A percentile compares a stretch with the other conserved stretches of the same genome.
Evolutionary conservation across 2,888 invertebrate genomes (phyloP).

Genomic region (Limnephilus marmoratus): DNA sequence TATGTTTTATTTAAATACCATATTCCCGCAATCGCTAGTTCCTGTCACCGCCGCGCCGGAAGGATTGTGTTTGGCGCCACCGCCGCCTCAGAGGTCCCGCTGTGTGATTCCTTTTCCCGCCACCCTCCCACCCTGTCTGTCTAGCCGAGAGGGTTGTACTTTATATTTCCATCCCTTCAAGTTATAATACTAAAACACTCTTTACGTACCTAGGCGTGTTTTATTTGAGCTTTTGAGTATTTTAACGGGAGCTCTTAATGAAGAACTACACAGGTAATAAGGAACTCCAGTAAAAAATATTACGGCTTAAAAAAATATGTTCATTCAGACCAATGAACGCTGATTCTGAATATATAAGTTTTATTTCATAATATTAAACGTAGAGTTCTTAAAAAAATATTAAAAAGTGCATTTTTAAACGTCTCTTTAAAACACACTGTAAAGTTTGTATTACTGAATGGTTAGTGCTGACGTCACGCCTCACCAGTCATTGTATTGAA

Average conservation of each 20-base stretch:
- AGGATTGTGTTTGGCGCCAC: not conserved
- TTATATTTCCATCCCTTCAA: not conserved
- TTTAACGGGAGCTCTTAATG: not conserved
- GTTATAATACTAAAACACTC: not conserved
- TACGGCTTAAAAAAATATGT: too few species aligned
- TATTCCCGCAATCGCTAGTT: not conserved
- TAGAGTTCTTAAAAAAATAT: too few species aligned
- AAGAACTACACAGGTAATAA: not conserved
- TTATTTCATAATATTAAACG: too few species aligned
- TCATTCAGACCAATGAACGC: too few species aligned
- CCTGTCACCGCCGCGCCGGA: not conserved
- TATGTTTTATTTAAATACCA: not conserved
- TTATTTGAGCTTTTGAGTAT: not conserved
- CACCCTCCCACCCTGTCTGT: not conserved
- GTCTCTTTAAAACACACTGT: too few species aligned
- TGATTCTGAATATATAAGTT: too few species aligned
- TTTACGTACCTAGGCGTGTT: not conserved
- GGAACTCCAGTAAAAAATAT: too few species aligned
- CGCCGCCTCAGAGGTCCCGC: not conserved
- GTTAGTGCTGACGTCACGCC: too few species aligned
- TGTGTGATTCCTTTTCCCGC: not conserved
- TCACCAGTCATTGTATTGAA: too few species aligned
- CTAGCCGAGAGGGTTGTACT: not conserved
- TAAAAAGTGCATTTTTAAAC: too few species aligned
- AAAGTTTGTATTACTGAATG: too few species aligned